Evolutionary conservation across 2,113 vertebrate genomes (phyloP).

Genomic region (Notechis scutatus): DNA sequence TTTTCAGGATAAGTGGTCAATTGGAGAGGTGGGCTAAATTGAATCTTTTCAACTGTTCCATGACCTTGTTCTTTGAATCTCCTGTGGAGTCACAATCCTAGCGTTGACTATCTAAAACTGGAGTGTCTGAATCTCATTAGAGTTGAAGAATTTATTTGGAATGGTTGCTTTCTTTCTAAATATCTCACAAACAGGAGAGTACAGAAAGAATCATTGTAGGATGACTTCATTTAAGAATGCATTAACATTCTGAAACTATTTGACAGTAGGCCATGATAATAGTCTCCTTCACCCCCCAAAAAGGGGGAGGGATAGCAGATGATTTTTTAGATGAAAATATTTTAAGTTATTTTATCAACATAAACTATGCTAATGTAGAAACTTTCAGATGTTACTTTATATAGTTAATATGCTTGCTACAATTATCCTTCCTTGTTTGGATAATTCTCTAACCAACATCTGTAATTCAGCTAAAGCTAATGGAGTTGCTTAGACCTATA

Average conservation of each 20-base stretch:
- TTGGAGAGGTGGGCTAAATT: conserved; percentile 61
- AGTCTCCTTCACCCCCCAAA: neutral
- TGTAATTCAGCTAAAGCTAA: neutral
- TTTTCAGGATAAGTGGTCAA: conserved; percentile 61
- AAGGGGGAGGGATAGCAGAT: neutral
- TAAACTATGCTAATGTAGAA: neutral
- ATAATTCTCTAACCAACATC: neutral
- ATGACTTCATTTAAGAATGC: conserved; percentile 28
- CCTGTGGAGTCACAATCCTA: conserved; percentile 58
- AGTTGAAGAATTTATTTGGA: conserved; percentile 31
- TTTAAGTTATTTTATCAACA: neutral
- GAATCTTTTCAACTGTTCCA: conserved; percentile 47
- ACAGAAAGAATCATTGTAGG: neutral
- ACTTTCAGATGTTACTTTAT: neutral
- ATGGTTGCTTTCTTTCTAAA: conserved; percentile 30
- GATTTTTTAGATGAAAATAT: neutral
- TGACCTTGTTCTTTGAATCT: conserved; percentile 59
- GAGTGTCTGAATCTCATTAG: conserved; percentile 62
- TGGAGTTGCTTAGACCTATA: neutral
- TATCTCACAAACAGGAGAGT: conserved; percentile 35
- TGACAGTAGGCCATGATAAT: conserved; percentile 22
- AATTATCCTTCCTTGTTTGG: neutral
- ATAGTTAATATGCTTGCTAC: neutral
- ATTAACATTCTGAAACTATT: conserved; percentile 32
- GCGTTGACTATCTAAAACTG: conserved; percentile 47